A percentile compares a stretch with the other conserved stretches of the same genome.
These are phyloP conservation scores for Metellina segmentata DNA, from an alignment of 2,888 invertebrate genomes.

Conservation along the genomic window DNA sequence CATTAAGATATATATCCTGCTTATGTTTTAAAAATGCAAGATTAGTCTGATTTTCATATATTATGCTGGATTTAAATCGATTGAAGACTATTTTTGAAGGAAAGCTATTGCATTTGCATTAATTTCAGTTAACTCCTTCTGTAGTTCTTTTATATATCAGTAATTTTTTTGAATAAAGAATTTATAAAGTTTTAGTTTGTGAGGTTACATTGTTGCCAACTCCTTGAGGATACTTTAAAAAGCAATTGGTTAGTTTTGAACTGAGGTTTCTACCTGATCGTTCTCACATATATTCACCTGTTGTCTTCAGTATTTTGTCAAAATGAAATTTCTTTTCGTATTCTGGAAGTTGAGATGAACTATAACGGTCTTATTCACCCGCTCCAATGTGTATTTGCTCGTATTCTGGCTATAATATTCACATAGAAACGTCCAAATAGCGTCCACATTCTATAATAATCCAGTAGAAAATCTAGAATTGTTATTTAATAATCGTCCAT, in stretches of 20 bases:
- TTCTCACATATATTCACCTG: neutral
- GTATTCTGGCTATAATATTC: conserved; percentile 13
- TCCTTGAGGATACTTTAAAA: too few relatives aligned
- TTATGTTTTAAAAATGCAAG: too few relatives aligned
- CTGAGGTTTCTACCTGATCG: conserved; percentile 5
- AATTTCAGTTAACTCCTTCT: too few relatives aligned
- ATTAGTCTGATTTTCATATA: too few relatives aligned
- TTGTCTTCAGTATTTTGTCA: neutral
- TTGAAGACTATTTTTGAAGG: too few relatives aligned
- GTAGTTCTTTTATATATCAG: too few relatives aligned
- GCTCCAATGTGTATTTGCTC: conserved; percentile 38
- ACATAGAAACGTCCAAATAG: conserved; percentile 70
- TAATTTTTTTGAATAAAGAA: neutral
- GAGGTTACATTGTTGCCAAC: too few relatives aligned
- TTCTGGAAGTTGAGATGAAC: conserved; percentile 4
- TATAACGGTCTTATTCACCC: neutral
- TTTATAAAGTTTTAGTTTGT: neutral
- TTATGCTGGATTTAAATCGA: too few relatives aligned
- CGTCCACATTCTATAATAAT: conserved; percentile 60
- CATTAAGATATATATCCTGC: neutral
- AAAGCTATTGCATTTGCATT: too few relatives aligned
- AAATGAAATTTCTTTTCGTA: neutral
- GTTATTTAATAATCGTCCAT: conserved; percentile 2
- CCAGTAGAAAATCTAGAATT: conserved; percentile 8
- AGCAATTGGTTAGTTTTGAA: neutral